Percentiles rank a stretch among this genome's conserved stretches.
Evolutionary conservation across 1,140 invertebrate species (phyloP).

Genomic region (Eumeta japonica): DNA sequence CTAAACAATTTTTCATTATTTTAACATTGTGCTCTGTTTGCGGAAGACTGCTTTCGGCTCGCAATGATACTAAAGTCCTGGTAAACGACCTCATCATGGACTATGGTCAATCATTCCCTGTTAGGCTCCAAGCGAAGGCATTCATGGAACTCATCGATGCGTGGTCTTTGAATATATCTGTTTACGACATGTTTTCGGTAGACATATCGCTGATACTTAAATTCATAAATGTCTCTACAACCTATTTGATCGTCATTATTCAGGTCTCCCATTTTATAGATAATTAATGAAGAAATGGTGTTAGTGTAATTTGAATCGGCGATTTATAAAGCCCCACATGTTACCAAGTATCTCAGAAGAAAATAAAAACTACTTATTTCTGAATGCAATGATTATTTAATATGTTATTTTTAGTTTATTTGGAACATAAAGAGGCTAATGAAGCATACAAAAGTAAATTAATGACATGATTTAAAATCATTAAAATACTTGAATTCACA

Average conservation of each 20-base stretch:
- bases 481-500: too few species aligned
- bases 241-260: slow-evolving; percentile 34
- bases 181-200: slow-evolving; percentile 32
- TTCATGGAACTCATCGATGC: slow-evolving; percentile 35
- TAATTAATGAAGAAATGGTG: too few species aligned
- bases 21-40: slow-evolving; percentile 23
- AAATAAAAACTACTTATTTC: too few species aligned
- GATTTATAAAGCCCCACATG: too few species aligned
- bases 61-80: slow-evolving; percentile 22
- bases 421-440: too few species aligned
- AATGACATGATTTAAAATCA: too few species aligned
- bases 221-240: slow-evolving; percentile 31
- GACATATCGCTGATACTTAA: slow-evolving; percentile 31
- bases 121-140: slow-evolving; percentile 31
- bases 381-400: too few species aligned
- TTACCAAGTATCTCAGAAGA: too few species aligned
- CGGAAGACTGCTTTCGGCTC: slow-evolving; percentile 20
- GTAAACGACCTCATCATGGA: slow-evolving; percentile 36
- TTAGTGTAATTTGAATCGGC: too few species aligned
- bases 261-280: slow-evolving; percentile 30
- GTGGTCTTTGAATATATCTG: slow-evolving; percentile 23
- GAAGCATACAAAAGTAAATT: too few species aligned
- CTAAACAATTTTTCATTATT: slow-evolving; percentile 21
- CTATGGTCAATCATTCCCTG: slow-evolving; percentile 23
- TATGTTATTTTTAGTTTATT: too few species aligned